Base-by-base conservation (phyloP, 1,140 invertebrate genomes). In the Chironomus tepperi region DNA sequence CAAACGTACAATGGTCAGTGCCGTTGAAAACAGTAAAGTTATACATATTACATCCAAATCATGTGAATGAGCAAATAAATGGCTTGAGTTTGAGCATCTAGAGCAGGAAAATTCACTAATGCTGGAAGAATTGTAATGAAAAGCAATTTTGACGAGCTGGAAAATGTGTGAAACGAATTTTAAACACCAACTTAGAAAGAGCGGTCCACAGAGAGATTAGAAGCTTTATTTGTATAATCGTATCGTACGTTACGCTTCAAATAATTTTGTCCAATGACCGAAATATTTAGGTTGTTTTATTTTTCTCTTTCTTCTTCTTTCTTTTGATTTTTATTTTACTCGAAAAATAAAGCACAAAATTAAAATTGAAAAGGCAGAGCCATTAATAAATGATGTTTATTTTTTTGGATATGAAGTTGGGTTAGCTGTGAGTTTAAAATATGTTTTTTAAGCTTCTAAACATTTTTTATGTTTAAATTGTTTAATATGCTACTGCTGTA, bases 111-210 rank as follows among this genome's bases (percentile, higher is more conserved):
- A 57, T 5, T 5, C 2, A 47, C 8, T 34, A 34, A 34, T 34
- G 24, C 24, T 34, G 24, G n/a, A 57, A 57, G 47, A 57, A n/a
- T n/a, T 57, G 47, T n/a, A n/a, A 57, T 57, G 47, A n/a, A 57
- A 57, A 57, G 47, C 9, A 57, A 57, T 57, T 57, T 57, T 57
- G 47, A n/a, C 47, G 12, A 57, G 47, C 12, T 57, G 12, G 47
- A 57, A 57, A 57, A 57, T n/a, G 47, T 57, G 47, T 57, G 47
- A 57, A 57, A 3, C 47, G n/a, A 57, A 57, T 57, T 57, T 57
- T 57, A n/a, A n/a, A 34, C 24, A 34, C 24, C 24, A 34, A 34
- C 1, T 5, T 34, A 34, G 24, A 34, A 34, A 34, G 24, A 34
- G 24, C 24, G 24, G 24, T 34, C 24, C 24, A 34, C 24, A 34